Evolutionary conservation across 1,140 invertebrate genomes (phyloP).

Genomic region (Stegodyphus mimosarum): DNA sequence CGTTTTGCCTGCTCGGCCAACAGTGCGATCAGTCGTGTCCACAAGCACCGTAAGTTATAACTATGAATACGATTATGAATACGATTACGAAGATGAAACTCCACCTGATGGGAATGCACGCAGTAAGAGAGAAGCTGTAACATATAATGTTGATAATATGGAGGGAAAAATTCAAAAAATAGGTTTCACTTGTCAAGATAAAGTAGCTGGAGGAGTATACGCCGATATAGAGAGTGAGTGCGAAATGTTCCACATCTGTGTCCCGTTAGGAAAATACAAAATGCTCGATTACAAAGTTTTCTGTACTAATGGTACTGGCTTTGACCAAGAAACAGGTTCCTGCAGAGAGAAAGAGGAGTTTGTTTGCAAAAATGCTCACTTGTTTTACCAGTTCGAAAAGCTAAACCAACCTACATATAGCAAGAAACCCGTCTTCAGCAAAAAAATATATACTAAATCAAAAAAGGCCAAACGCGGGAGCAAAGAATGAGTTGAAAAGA

Average conservation of each 20-base stretch:
- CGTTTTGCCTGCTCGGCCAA: constrained; percentile 20
- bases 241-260: constrained; percentile 63
- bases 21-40: constrained; percentile 7
- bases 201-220: constrained; percentile 63
- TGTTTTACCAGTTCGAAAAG: constrained; percentile 55
- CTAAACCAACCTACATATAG: constrained; percentile 35
- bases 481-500: constrained; percentile 35
- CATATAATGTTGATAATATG: background rate
- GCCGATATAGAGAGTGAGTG: constrained; percentile 63
- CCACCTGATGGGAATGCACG: constrained; percentile 15
- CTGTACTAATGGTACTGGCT: constrained; percentile 60
- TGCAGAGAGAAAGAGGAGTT: constrained; percentile 50
- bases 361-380: constrained; percentile 30
- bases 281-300: constrained; percentile 59
- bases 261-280: constrained; percentile 59
- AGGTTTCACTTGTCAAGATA: constrained; percentile 62
- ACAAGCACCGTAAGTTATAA: constrained; percentile 51
- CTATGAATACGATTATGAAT: constrained; percentile 56
- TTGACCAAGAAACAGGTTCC: constrained; percentile 58
- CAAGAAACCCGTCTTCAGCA: constrained; percentile 45
- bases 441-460: constrained; percentile 25
- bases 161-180: background rate
- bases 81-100: constrained; percentile 56
- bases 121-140: constrained; percentile 28
- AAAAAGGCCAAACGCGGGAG: constrained; percentile 9